Evolutionary conservation across 2,888 invertebrate genomes (phyloP).

Genomic region (Pachycephus smyrnensis): DNA sequence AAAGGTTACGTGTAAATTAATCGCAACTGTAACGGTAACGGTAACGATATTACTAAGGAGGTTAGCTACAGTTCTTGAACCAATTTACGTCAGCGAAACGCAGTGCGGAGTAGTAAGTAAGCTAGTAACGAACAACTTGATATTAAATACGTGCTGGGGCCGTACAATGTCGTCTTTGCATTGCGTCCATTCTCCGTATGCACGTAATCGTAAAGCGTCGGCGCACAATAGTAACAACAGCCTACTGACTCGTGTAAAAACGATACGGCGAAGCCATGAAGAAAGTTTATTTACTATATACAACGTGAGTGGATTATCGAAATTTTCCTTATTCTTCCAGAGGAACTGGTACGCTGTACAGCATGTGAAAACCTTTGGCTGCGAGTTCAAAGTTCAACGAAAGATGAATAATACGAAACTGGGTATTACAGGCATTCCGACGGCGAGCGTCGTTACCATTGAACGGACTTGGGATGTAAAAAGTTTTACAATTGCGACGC

Average conservation of each 20-base stretch:
- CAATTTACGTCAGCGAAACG: conserved; percentile 32
- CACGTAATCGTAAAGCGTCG: conserved; percentile 14
- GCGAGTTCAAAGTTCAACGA: not conserved
- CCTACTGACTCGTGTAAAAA: not conserved
- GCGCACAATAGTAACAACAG: conserved; percentile 2
- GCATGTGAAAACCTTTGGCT: not conserved
- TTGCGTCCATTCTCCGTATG: conserved; percentile 6
- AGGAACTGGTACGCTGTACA: not conserved
- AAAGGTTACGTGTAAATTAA: not conserved
- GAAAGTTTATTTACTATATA: conserved; percentile 25
- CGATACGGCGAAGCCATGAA: conserved; percentile 6
- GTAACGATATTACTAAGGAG: not conserved
- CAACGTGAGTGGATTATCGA: conserved; percentile 18
- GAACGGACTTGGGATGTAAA: not conserved
- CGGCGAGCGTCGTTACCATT: not conserved
- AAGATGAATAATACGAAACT: not conserved
- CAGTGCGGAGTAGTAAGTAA: conserved; percentile 26
- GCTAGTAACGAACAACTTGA: conserved; percentile 34
- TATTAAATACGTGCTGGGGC: conserved; percentile 44
- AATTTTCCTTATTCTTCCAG: not conserved
- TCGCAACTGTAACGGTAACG: not conserved
- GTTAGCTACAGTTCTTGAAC: conserved; percentile 21
- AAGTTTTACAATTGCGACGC: not conserved
- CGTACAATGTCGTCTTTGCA: conserved; percentile 18
- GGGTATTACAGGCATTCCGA: not conserved